Base-by-base conservation (phyloP, 2,113 vertebrate species). In the Hemiscyllium ocellatum region DNA sequence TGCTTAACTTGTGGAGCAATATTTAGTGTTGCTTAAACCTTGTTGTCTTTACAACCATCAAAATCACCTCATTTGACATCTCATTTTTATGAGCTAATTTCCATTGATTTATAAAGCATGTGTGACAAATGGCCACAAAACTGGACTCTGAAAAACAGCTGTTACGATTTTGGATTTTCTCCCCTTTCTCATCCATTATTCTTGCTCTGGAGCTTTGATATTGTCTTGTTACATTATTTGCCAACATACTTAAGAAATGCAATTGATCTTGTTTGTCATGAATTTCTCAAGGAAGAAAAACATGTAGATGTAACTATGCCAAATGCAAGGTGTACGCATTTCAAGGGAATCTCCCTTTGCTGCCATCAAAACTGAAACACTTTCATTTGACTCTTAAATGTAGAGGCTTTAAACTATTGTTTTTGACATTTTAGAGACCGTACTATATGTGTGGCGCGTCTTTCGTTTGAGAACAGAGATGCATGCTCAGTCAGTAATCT, bases 391-490 rank as follows among this genome's bases (percentile, higher is more conserved):
- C 29, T 19, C 13, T 91, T n/a, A 61, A 91, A 65, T 91, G 4
- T 91, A n/a, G 26, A 91, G 56, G 29, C 20, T 33, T 91, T 61
- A 91, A 90, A 61, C n/a, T 91, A n/a, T 33, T 91, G 87, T 91
- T 91, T 90, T 91, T 56, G 26, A 13, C 26, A 33, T 65, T 65
- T 91, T n/a, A 65, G 12, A 61, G 26, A 29, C 86, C 65, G 15
- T 56, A 65, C 6, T 17, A 17, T n/a, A 65, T n/a, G 87, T 65
- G 87, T 29, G 5, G 56, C 65, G 56, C 33, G 65, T 15, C 87
- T 91, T 89, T 33, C 47, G 61, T 65, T 56, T 29, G 87, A 91
- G 56, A 91, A 65, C 19, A 33, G 87, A 65, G 87, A 91, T 91
- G 56, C n/a, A 91, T 65, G 87, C 52, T 65, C 56, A 33, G 52